phyloP scores from a whole-genome alignment of 2,888 invertebrate species.

The Galerucella nymphaeae region DNA sequence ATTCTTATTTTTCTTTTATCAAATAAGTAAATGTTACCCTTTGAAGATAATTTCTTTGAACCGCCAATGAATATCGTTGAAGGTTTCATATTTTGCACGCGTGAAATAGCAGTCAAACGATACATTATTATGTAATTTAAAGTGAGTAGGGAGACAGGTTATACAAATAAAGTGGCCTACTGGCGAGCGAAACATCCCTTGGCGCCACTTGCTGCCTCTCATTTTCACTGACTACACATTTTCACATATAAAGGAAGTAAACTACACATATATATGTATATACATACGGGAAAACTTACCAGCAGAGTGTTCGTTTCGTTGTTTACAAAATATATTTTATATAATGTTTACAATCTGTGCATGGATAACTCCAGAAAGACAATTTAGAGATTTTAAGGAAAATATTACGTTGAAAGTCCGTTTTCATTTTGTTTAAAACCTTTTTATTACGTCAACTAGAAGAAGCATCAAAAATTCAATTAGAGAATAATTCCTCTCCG shows the following conservation, averaged over 20 bases:
- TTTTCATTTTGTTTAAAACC: not conserved
- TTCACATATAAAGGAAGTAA: constrained; percentile 41
- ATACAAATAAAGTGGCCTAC: constrained; percentile 46
- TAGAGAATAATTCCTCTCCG: too few species aligned
- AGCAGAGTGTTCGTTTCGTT: not conserved
- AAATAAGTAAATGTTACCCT: not conserved
- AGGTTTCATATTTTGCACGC: constrained; percentile 19
- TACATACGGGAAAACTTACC: not conserved
- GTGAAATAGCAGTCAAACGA: constrained; percentile 45
- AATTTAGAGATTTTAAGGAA: not conserved
- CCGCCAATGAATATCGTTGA: not conserved
- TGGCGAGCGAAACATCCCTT: constrained; percentile 43
- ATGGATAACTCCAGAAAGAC: not conserved
- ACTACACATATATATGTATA: constrained; percentile 20
- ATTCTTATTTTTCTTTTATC: too few species aligned
- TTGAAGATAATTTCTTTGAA: not conserved
- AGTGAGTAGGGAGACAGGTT: constrained; percentile 46
- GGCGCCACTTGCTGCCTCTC: constrained; percentile 47
- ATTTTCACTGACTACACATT: constrained; percentile 46
- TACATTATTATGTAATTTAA: constrained; percentile 48
- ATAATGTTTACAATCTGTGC: not conserved
- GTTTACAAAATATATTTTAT: constrained; percentile 2
- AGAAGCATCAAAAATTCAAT: not conserved
- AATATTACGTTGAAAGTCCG: not conserved
- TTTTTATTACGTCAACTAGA: not conserved